These are phyloP conservation scores for Chrysocyon brachyurus DNA, from an alignment of 2,797 vertebrate species.

Conservation along the genomic window DNA sequence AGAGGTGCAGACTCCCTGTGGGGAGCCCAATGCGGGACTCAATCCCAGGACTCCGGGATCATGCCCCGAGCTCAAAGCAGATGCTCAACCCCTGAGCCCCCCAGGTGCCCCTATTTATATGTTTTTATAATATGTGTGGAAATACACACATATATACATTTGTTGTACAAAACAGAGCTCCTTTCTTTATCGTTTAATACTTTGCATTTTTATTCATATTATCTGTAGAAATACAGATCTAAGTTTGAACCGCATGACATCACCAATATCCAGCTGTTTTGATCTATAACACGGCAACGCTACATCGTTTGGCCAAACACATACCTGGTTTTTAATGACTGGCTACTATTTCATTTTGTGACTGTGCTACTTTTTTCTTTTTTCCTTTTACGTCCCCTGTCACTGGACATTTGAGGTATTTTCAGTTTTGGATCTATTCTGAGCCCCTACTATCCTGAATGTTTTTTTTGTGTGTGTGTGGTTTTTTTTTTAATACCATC, in stretches of 20 bases:
- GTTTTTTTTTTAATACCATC: not conserved
- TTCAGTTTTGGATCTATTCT: not conserved
- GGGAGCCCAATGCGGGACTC: too few species aligned
- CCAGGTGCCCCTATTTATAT: too few species aligned
- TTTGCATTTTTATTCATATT: not conserved
- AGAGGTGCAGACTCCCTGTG: too few species aligned
- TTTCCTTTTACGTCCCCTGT: not conserved
- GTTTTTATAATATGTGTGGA: too few species aligned
- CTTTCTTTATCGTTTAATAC: not conserved
- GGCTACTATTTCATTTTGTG: not conserved
- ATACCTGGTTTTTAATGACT: not conserved
- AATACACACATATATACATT: not conserved
- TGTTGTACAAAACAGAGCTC: not conserved
- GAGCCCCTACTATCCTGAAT: too few species aligned
- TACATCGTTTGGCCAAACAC: not conserved
- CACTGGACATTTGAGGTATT: not conserved
- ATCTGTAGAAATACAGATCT: not conserved
- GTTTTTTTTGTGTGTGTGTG: too few species aligned
- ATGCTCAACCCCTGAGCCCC: too few species aligned
- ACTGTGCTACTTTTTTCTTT: not conserved
- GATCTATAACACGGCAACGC: too few species aligned
- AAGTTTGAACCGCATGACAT: accelerated
- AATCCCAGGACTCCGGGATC: too few species aligned
- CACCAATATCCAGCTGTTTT: not conserved
- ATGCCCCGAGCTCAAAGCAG: too few species aligned